Base-by-base conservation (phyloP, 1,140 invertebrate species). In the Berghia stephanieae region DNA sequence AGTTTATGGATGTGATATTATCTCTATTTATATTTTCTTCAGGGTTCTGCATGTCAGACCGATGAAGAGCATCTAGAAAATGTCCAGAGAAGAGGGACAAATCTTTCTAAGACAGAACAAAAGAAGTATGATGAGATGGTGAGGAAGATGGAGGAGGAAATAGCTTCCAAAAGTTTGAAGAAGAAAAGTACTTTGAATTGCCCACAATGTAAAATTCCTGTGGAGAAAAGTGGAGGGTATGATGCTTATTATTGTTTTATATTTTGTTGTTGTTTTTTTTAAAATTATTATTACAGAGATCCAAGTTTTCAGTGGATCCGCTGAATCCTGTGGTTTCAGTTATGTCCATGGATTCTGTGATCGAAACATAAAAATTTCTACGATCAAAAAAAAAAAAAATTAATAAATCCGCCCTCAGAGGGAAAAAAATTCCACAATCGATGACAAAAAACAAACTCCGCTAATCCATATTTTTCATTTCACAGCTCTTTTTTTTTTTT, bases 221-320 rank as follows among this genome's bases (percentile, higher is more conserved):
- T 85, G 34, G 77, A 82, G 46, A 85, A 85, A 69, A 79, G 78
- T 63, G 78, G 70, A 44, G 83, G 82, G 83, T 84, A 78, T 31
- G 80, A 38, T 42, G 18, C 43, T 68, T 4, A 55, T 77, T n/a
- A 71, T 18, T 57, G n/a, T 4, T 52, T 43, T 74, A 2, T 66
- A 40, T n/a, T 44, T 16, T 38, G 16, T 66, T 10, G 27, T 31
- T 49, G 27, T 36, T 36, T 49, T 21, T n/a, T n/a, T n/a, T n/a
- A n/a, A n/a, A n/a, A n/a, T n/a, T n/a, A n/a, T n/a, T n/a, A n/a
- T n/a, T n/a, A n/a, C n/a, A n/a, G n/a, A n/a, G n/a, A n/a, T n/a
- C n/a, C n/a, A n/a, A n/a, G n/a, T n/a, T n/a, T n/a, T n/a, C n/a
- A n/a, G n/a, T n/a, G n/a, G n/a, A n/a, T n/a, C n/a, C n/a, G n/a